Base-by-base conservation (phyloP, 2,888 invertebrate genomes). In the Lapara coniferarum region DNA sequence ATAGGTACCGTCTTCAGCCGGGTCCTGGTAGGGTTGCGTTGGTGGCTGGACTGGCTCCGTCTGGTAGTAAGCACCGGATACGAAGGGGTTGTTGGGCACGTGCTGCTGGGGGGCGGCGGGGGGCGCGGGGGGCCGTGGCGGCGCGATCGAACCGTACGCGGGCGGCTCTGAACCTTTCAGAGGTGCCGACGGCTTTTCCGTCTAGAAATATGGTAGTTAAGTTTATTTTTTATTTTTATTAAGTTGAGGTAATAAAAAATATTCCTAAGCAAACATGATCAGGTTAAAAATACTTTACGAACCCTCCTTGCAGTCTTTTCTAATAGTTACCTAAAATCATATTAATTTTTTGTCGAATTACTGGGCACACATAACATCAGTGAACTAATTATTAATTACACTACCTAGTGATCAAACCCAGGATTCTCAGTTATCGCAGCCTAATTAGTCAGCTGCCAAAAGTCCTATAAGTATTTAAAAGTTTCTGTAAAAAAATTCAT, bases 31-130 rank as follows among this genome's bases (percentile, higher is more conserved):
- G 73, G 95, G 95, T 73, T 95, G 95, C 2, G 96, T 89, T 72
- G 95, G 95, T 2, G 96, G 96, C 83, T 96, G 96, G 10, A 96
- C 95, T 8, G 95, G 94, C 80, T 96, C 95, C 71, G 95, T 95
- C 74, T 94, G 94, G 74, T 95, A 94, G 75, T 95, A 92, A 53
- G 95, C 95, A 10, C 95, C 95, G 70, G 95, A 95, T 19, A 94
- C 94, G 83, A 94, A 94, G 1, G 94, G 94, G 77, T 95, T 95
- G 76, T 94, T 94, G 69, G 95, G 93, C 72, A 95, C 95, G 81
- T 95, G 95, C 55, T 94, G 88, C 71, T 94, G 95, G 25, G 95
- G 95, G 51, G 95, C 94, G 16, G 59, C 81, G 19, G 92, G 86
- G 59, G 92, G 94, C 2, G 95, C 88, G 30, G 94, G 88, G 51